phyloP scores from a whole-genome alignment of 2,113 vertebrate genomes.

The Vombatus ursinus region DNA sequence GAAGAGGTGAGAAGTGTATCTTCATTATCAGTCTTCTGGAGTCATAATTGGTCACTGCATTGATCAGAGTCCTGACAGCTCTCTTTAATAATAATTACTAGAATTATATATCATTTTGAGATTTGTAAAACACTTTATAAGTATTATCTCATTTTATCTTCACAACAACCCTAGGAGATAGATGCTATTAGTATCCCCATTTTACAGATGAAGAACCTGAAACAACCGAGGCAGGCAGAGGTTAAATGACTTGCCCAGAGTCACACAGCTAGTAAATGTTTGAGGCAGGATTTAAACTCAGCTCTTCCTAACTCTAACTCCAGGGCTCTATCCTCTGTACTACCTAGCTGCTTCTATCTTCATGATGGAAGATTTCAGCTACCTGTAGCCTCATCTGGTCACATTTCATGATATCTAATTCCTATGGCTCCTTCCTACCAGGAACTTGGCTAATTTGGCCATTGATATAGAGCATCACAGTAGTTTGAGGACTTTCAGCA shows the following conservation, averaged over 20 bases:
- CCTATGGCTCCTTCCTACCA: slow-evolving; percentile 2
- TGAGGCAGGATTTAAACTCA: background rate
- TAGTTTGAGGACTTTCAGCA: background rate
- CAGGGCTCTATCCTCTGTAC: background rate
- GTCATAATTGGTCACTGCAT: background rate
- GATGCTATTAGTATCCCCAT: background rate
- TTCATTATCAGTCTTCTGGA: background rate
- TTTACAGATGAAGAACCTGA: background rate
- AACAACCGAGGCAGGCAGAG: background rate
- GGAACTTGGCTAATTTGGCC: slow-evolving; percentile 61
- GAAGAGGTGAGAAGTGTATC: background rate
- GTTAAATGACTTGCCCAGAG: background rate
- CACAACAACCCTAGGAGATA: background rate
- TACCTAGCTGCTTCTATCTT: slow-evolving; percentile 13
- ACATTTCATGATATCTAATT: slow-evolving; percentile 66
- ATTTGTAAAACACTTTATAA: background rate
- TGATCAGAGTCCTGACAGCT: background rate
- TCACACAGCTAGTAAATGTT: background rate
- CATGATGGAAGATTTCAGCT: slow-evolving; percentile 73
- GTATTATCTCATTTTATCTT: background rate
- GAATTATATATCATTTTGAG: background rate
- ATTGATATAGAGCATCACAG: background rate
- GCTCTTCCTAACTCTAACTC: background rate
- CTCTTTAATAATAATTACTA: background rate
- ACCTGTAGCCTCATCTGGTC: slow-evolving; percentile 71